These are phyloP conservation scores for Drosophila neutralis DNA, from an alignment of 2,888 invertebrate species.

Conservation along the genomic window DNA sequence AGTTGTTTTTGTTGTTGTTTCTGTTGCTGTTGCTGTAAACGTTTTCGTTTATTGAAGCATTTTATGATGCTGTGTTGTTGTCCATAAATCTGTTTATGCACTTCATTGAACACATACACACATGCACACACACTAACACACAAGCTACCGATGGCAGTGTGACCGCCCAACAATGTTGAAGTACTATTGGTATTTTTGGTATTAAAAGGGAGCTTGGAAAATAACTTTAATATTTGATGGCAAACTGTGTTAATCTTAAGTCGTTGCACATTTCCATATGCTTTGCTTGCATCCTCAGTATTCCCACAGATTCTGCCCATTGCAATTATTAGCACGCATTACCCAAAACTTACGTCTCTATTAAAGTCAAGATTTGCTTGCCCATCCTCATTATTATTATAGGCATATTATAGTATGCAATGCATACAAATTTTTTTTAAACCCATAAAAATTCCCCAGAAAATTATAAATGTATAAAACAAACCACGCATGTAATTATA, in stretches of 20 bases:
- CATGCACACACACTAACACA: conserved; percentile 9
- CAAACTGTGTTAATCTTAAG: background rate
- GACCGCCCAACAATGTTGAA: conserved; percentile 18
- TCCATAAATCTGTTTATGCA: conserved; percentile 77
- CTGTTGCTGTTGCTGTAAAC: conserved; percentile 57
- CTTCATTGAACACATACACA: conserved; percentile 63
- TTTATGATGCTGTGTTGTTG: conserved; percentile 72
- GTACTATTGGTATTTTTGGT: conserved; percentile 19
- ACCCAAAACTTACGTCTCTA: background rate
- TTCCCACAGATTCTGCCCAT: background rate
- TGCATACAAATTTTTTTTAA: background rate
- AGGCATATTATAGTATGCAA: background rate
- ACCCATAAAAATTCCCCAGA: background rate
- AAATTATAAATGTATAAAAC: background rate
- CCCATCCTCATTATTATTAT: background rate
- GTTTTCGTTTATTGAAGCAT: conserved; percentile 76
- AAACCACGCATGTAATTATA: background rate
- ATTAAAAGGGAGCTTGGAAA: conserved; percentile 10
- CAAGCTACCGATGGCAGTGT: conserved; percentile 20
- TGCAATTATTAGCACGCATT: conserved; percentile 1
- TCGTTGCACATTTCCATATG: background rate
- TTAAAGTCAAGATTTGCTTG: background rate
- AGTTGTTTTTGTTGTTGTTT: conserved; percentile 49
- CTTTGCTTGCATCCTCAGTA: no score
- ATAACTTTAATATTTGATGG: conserved; percentile 10